Conservation (phyloP, 2,888 invertebrate species). For the Nycteola revayana region DNA sequence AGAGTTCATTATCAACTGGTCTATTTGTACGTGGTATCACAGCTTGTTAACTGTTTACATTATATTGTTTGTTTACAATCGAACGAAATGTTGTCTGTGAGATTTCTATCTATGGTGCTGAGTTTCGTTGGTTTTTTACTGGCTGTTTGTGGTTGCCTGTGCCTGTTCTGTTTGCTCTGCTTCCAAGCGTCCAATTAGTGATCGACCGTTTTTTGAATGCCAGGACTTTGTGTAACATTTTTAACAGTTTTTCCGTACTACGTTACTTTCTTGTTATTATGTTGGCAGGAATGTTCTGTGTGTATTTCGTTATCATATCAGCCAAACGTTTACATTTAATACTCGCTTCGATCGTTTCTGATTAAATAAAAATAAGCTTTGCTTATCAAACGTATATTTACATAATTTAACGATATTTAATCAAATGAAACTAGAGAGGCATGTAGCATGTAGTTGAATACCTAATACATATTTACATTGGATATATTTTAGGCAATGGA, state of each 20-base stretch:
- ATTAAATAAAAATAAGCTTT: neutral
- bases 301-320: too few relatives aligned
- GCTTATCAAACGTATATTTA: too few relatives aligned
- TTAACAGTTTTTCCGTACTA: too few relatives aligned
- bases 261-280: too few relatives aligned
- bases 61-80: slow-evolving; percentile 40
- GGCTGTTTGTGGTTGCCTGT: slow-evolving; percentile 12
- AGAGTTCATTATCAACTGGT: slow-evolving; percentile 43
- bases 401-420: too few relatives aligned
- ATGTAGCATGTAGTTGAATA: too few relatives aligned
- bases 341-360: slow-evolving; percentile 12
- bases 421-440: too few relatives aligned
- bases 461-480: too few relatives aligned
- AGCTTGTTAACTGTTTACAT: slow-evolving; percentile 37
- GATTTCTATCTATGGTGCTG: slow-evolving; percentile 28
- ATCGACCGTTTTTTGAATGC: slow-evolving; percentile 5
- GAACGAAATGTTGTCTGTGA: slow-evolving; percentile 27
- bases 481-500: too few relatives aligned
- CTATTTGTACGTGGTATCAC: slow-evolving; percentile 47
- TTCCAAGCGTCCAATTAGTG: slow-evolving; percentile 31
- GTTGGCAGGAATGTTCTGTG: neutral
- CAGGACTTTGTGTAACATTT: too few relatives aligned
- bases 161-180: slow-evolving; percentile 31
- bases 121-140: slow-evolving; percentile 19
- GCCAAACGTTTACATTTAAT: neutral